Evolutionary conservation across 2,797 vertebrate species (phyloP), one percentile per base, ranked within the genome.

Genomic region (Neosilurus mollespiculum): DNA sequence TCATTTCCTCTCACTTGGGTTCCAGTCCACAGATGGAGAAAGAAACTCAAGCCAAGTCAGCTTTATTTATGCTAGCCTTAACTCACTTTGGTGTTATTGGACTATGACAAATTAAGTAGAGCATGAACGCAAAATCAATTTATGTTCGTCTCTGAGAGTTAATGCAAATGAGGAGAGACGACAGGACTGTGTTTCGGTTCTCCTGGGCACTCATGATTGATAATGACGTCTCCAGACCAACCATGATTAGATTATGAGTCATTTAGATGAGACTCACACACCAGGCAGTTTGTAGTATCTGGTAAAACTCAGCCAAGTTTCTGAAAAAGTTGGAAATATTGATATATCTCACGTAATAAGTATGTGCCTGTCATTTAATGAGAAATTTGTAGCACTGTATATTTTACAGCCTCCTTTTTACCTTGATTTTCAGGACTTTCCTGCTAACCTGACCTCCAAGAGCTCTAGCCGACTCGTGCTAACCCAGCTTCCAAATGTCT

Each of bases 371-470:
- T 61, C n/a, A 43, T 61, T n/a, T 37, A 59, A 59, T 34, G 16
- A n/a, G 54, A 76, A n/a, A 37, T 34, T 54, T 53, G 26, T 73
- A 16, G 14, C 56, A 2, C 12, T 30, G 20, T 18, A 11, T 24
- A 49, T 78, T 72, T 56, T 69, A 75, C 34, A 65, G 34, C 24
- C 22, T 58, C 67, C 10, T 71, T 10, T 83, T 69, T 58, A 10
- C 10, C 49, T 59, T 0, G 53, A 14, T 87, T 87, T 69, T 54
- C 87, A 95, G 94, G 84, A 82, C 66, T 65, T 37, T 78, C 89
- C 90, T 71, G 65, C 91, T 37, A 94, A 93, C 76, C 65, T 92
- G 80, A 91, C 87, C 64, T 34, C 84, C 70, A 89, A 86, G 59
- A 80, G 82, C 62, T 81, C 79, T 83, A 78, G 83, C 84, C 87